Percentiles rank a stretch among this genome's conserved stretches.
These are phyloP conservation scores for Rhodinocichla rosea DNA, from an alignment of 2,113 vertebrate species.

Conservation along the genomic window DNA sequence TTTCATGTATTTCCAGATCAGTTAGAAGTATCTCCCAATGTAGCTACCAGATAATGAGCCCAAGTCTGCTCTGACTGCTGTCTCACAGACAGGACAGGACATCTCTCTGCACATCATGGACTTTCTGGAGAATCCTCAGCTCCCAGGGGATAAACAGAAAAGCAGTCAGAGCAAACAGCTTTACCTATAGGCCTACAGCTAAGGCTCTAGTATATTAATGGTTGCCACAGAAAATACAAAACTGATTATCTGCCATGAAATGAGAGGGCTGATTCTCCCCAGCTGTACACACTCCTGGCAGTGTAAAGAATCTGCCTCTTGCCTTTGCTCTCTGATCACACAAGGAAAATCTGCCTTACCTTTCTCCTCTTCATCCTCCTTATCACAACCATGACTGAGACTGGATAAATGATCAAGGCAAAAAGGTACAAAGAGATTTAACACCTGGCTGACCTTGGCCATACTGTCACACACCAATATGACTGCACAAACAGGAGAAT, in stretches of 20 bases:
- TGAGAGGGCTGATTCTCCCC: neutral
- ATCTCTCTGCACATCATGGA: neutral
- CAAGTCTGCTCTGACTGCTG: neutral
- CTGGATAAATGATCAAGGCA: neutral
- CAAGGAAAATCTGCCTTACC: neutral
- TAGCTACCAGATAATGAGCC: neutral
- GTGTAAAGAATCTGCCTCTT: neutral
- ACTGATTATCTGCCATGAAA: constrained; percentile 29
- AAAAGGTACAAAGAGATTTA: neutral
- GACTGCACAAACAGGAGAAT: neutral
- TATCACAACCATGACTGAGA: neutral
- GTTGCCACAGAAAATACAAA: neutral
- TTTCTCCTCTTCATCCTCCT: neutral
- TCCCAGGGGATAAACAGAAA: neutral
- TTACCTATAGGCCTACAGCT: neutral
- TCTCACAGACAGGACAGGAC: neutral
- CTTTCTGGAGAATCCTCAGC: neutral
- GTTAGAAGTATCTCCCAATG: neutral
- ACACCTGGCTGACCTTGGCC: neutral
- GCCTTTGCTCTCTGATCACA: neutral
- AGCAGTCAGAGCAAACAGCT: neutral
- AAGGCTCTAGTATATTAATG: neutral
- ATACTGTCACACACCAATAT: neutral
- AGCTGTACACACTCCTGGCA: neutral
- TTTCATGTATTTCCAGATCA: neutral